Base-by-base conservation (phyloP, 2,888 invertebrate genomes). In the Callyntrura sp. region DNA sequence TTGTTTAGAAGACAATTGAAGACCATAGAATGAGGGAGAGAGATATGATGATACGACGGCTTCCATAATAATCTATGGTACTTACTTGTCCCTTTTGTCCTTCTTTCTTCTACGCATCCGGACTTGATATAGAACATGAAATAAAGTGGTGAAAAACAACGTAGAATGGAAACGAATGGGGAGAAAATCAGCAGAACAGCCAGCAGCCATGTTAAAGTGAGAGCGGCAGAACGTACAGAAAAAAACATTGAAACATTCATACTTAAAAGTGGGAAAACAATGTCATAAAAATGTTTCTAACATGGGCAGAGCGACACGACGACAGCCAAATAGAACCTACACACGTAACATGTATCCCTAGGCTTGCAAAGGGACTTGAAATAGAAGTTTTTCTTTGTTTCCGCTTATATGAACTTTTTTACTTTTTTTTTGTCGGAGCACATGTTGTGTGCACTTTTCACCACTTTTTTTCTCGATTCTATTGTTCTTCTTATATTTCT, bases 21-120 rank as follows among this genome's bases (percentile, higher is more conserved):
- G 87, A 88, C 84, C 76, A 88, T 79, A 60, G 60, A 65, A 62
- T 45, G 79, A 79, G 65, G 57, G 48, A 79, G 28, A 76, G 76
- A 90, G 85, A 90, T 90, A 90, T 90, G 85, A 82, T 90, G 78
- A 86, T 79, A 55, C 51, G 78, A 78, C 57, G 78, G 78, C 78
- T 57, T 48, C 78, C 78, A 78, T 78, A 78, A 78, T 57, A 78
- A 28, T 78, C 78, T 70, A 87, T 83, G 68, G 83, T 65, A 68
- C 83, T 83, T 83, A 83, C 83, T 55, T 81, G 81, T 78, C 78
- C 48, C 35, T 73, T 76, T 86, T 73, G 23, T 65, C 25, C 55
- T 65, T 25, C 43, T 25, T 60, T 60, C 79, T 81, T 94, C 92
- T 96, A 96, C 92, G 96, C 97, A 93, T 97, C 97, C 93, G 96